A percentile compares a stretch with the other conserved stretches of the same genome.
phyloP scores from a whole-genome alignment of 2,797 vertebrate genomes.

The Rhabdophis nuchalis region DNA sequence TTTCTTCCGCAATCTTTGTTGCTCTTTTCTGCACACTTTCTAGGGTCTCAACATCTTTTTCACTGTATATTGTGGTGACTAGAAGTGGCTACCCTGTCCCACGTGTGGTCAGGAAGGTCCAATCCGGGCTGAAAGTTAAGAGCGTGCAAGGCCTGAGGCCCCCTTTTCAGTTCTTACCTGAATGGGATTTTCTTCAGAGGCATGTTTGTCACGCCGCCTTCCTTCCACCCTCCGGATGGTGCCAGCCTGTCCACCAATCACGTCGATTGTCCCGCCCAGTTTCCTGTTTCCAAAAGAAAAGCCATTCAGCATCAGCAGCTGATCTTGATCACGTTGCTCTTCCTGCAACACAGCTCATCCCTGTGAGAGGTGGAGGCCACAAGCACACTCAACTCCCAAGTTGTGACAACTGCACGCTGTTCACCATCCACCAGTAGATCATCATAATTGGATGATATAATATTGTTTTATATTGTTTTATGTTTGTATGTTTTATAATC shows the following conservation, averaged over 20 bases:
- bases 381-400: background rate
- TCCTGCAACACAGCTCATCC: background rate
- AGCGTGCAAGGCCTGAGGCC: background rate
- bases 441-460: too few relatives aligned
- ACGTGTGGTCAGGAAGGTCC: background rate
- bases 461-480: too few relatives aligned
- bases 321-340: background rate
- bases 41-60: background rate
- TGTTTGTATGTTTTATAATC: too few relatives aligned
- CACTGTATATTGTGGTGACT: background rate
- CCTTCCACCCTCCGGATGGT: constrained; percentile 71
- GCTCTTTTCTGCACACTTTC: background rate
- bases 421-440: background rate
- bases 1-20: background rate
- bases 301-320: constrained; percentile 2
- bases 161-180: constrained; percentile 55
- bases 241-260: constrained; percentile 70
- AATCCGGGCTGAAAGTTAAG: background rate
- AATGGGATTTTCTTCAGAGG: constrained; percentile 69
- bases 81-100: background rate
- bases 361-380: background rate
- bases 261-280: constrained; percentile 69
- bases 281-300: constrained; percentile 62
- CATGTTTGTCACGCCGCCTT: constrained; percentile 68
- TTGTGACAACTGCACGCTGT: background rate